Conservation (phyloP, 2,888 invertebrate genomes). For the Choreutis nemorana region DNA sequence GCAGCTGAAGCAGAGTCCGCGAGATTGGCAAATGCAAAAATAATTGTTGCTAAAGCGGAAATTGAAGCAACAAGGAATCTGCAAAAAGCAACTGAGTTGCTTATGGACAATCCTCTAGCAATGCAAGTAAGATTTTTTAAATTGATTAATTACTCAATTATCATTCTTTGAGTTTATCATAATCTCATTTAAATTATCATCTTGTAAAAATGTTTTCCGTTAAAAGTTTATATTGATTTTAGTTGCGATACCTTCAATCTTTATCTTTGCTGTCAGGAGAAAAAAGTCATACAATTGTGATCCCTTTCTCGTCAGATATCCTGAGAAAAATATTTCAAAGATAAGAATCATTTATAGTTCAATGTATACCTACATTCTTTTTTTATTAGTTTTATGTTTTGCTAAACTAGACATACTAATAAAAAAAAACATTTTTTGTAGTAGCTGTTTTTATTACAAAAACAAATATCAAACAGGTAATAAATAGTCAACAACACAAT, state of each 20-base stretch:
- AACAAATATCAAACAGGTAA: constrained; percentile 8
- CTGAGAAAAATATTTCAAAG: constrained; percentile 35
- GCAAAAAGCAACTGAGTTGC: constrained; percentile 69
- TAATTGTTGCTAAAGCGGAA: constrained; percentile 71
- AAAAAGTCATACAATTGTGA: constrained; percentile 89
- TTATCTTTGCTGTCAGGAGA: constrained; percentile 85
- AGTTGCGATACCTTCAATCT: constrained; percentile 84
- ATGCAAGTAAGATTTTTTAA: constrained; percentile 44
- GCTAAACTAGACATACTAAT: constrained; percentile 25
- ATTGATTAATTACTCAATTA: constrained; percentile 22
- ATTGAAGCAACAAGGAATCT: constrained; percentile 67
- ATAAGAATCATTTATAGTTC: constrained; percentile 6
- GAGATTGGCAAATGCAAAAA: constrained; percentile 69
- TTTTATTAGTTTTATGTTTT: background rate
- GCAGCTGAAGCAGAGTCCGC: constrained; percentile 71
- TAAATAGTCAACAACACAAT: constrained; percentile 11
- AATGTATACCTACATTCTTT: too few relatives aligned
- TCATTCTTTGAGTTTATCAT: background rate
- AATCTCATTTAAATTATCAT: background rate
- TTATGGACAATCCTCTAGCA: constrained; percentile 61
- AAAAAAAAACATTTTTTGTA: constrained; percentile 21
- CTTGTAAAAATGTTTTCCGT: constrained; percentile 37
- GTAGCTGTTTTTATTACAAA: constrained; percentile 8
- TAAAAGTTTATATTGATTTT: constrained; percentile 17
- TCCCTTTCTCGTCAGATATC: constrained; percentile 82